Percentiles rank a stretch among this genome's conserved stretches.
These are phyloP conservation scores for Pectinophora gossypiella DNA, from an alignment of 1,140 invertebrate genomes.

Conservation along the genomic window DNA sequence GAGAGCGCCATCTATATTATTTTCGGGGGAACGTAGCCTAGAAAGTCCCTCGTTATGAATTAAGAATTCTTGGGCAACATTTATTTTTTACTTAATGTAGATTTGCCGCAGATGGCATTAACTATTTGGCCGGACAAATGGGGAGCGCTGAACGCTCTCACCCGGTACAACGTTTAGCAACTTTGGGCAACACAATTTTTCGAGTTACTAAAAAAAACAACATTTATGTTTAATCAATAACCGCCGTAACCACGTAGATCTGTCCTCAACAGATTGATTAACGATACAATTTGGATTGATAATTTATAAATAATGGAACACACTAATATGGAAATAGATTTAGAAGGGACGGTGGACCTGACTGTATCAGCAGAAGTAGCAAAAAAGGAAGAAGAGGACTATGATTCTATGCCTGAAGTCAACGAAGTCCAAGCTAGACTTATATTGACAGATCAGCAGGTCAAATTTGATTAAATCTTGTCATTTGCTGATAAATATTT, in stretches of 20 bases:
- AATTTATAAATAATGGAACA: too few species aligned
- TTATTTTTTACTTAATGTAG: too few species aligned
- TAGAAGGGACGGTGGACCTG: not conserved
- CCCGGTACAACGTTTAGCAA: too few species aligned
- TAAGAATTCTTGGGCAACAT: too few species aligned
- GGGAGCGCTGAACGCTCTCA: too few species aligned
- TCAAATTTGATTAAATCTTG: conserved; percentile 9
- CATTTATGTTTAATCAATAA: not conserved
- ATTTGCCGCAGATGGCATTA: too few species aligned
- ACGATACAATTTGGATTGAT: not conserved
- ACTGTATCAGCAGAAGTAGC: not conserved
- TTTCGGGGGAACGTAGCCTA: too few species aligned
- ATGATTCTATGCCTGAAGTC: conserved; percentile 12
- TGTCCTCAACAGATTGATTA: not conserved
- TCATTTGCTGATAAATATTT: not conserved
- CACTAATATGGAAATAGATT: not conserved
- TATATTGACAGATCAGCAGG: conserved; percentile 41
- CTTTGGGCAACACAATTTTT: too few species aligned
- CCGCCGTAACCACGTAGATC: not conserved
- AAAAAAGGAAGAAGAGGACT: conserved; percentile 10
- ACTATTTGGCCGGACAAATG: too few species aligned
- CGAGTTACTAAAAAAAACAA: too few species aligned
- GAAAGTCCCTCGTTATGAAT: too few species aligned
- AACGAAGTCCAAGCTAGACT: conserved; percentile 39
- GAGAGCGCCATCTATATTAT: too few species aligned